A percentile compares a stretch with the other conserved stretches of the same genome.
Evolutionary conservation across 1,140 invertebrate species (phyloP).

Genomic region (Cherax quadricarinatus): DNA sequence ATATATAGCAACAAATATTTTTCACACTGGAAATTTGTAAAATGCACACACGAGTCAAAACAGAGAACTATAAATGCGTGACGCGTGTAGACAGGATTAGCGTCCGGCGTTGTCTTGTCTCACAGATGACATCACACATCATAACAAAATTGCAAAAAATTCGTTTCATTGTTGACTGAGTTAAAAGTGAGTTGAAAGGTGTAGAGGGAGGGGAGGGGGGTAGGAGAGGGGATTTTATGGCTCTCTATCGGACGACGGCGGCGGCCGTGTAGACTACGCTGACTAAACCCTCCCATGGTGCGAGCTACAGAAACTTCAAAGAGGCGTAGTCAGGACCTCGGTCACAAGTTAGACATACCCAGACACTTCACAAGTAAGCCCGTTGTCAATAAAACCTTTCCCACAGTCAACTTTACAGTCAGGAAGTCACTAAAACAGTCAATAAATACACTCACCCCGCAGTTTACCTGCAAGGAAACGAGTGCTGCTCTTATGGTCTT

Average conservation of each 20-base stretch:
- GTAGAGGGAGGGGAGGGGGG: background rate
- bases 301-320: background rate
- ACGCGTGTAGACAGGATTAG: constrained; percentile 11
- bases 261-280: constrained; percentile 30
- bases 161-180: constrained; percentile 22
- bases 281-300: constrained; percentile 39
- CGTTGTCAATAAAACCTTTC: no score
- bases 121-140: background rate
- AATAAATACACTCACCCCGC: no score
- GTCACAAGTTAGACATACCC: background rate
- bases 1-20: constrained; percentile 17
- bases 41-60: background rate
- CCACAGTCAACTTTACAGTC: no score
- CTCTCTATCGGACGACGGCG: background rate
- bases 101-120: constrained; percentile 16
- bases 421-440: no score
- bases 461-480: no score
- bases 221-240: no score
- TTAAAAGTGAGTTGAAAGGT: constrained; percentile 10
- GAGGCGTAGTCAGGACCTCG: background rate
- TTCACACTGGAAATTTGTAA: constrained; percentile 33
- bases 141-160: constrained; percentile 23
- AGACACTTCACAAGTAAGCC: no score
- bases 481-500: no score
- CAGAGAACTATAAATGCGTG: background rate